Percentiles rank a stretch among this genome's conserved stretches.
phyloP scores from a whole-genome alignment of 37 sponge, comb jelly and placozoan species.

The Halisarca cf. caerulea region DNA sequence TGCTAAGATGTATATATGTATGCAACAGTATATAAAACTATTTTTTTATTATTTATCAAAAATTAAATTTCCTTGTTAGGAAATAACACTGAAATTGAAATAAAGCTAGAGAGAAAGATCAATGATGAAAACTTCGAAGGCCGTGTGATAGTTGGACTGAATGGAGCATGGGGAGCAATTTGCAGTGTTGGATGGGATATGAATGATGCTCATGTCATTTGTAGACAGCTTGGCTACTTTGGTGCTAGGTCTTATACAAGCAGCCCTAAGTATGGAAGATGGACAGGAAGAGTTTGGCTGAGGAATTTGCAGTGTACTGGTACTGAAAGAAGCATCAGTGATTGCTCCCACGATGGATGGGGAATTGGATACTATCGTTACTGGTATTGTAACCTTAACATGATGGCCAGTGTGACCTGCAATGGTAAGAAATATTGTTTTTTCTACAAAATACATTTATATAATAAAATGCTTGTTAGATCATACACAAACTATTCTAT shows the following conservation, averaged over 20 bases:
- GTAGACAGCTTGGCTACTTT: constrained; percentile 21
- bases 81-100: background rate
- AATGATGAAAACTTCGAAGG: background rate
- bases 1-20: no score
- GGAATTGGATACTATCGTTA: background rate
- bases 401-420: background rate
- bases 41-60: no score
- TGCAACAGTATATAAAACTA: no score
- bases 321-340: constrained; percentile 9
- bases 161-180: constrained; percentile 14
- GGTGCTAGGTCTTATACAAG: background rate
- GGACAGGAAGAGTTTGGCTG: constrained; percentile 8
- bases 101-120: background rate
- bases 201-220: constrained; percentile 27
- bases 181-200: constrained; percentile 30
- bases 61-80: background rate
- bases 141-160: background rate
- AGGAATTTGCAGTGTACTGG: constrained; percentile 18
- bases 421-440: background rate
- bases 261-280: background rate
- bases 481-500: no score
- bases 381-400: background rate
- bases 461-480: no score
- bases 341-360: constrained; percentile 10
- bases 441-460: no score